Base-by-base conservation (phyloP, 2,888 invertebrate species). In the Phortica magna region DNA sequence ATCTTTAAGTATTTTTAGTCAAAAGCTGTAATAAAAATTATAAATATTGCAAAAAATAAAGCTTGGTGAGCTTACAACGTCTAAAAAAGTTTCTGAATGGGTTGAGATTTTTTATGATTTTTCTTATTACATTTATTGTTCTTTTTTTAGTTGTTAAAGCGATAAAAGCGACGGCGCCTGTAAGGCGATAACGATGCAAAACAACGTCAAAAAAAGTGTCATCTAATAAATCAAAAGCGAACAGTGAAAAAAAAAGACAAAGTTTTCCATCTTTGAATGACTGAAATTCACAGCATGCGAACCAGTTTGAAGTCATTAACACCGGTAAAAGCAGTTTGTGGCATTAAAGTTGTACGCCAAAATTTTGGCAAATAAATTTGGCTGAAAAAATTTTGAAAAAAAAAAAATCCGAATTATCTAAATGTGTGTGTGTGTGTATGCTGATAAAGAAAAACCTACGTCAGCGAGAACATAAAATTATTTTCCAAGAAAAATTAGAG, bases 251-350 rank as follows among this genome's bases (percentile, higher is more conserved):
- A 1, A 65, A 65, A 17, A 19, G 17, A n/a, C 10, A 53, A 65
- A 65, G 19, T 65, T 39, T 39, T 41, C 41, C 31, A 39, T 65
- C 2, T 31, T 39, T 39, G 41, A 65, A 39, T 41, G 7, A 39
- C 65, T 39, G 12, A 17, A 39, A 41, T 65, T 65, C 19, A 12
- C 0, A n/a, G 65, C 31, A 65, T 17, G 61, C 41, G 10, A 65
- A 65, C 41, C 65, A 39, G 65, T 65, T 65, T 65, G 65, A 65
- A 65, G 65, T 65, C 65, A 65, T 65, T 41, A 65, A n/a, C 65
- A 65, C 41, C 41, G 65, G 65, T 65, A 19, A 65, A 65, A 65
- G n/a, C 65, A 65, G 41, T 41, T n/a, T 7, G 7, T 14, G 6
- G 19, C 17, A 19, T 19, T 19, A 61, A 61, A 31, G 22, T 19